Percentiles rank a stretch among this genome's conserved stretches.
Conservation (phyloP, 37 sponge, comb jelly and placozoan genomes). For the Amphimedon queenslandica region DNA sequence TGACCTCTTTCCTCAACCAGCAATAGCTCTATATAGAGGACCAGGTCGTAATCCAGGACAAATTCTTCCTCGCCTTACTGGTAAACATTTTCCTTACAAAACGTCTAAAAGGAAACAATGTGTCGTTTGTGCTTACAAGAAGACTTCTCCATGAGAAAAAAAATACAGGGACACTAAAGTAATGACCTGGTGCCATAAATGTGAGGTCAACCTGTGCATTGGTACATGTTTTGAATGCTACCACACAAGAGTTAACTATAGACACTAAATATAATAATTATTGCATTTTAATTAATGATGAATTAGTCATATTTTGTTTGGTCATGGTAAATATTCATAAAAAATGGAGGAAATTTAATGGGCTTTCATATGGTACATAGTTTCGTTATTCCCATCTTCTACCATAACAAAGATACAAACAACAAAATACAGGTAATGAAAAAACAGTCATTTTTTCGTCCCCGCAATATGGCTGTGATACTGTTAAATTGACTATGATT, state of each 20-base stretch:
- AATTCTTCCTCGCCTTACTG: conserved; percentile 15
- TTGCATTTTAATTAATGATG: too few species aligned
- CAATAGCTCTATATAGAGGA: neutral
- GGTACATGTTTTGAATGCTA: conserved; percentile 33
- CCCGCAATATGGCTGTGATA: too few species aligned
- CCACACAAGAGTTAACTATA: conserved; percentile 31
- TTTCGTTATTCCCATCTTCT: too few species aligned
- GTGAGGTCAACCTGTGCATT: conserved; percentile 21
- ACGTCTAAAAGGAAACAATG: conserved; percentile 1
- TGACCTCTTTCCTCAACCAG: conserved; percentile 1
- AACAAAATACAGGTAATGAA: too few species aligned
- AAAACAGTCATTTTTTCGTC: too few species aligned
- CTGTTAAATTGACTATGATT: too few species aligned
- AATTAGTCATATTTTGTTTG: too few species aligned
- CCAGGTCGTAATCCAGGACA: neutral
- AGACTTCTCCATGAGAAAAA: neutral
- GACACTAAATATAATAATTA: too few species aligned
- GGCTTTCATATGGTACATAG: too few species aligned
- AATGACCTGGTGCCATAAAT: conserved; percentile 17
- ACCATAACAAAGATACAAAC: too few species aligned
- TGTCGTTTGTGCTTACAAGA: conserved; percentile 34
- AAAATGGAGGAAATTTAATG: too few species aligned
- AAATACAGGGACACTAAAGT: conserved; percentile 7
- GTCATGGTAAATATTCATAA: too few species aligned
- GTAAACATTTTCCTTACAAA: conserved; percentile 27